Conservation (phyloP, 2,797 vertebrate species). For the Octomys mimax region DNA sequence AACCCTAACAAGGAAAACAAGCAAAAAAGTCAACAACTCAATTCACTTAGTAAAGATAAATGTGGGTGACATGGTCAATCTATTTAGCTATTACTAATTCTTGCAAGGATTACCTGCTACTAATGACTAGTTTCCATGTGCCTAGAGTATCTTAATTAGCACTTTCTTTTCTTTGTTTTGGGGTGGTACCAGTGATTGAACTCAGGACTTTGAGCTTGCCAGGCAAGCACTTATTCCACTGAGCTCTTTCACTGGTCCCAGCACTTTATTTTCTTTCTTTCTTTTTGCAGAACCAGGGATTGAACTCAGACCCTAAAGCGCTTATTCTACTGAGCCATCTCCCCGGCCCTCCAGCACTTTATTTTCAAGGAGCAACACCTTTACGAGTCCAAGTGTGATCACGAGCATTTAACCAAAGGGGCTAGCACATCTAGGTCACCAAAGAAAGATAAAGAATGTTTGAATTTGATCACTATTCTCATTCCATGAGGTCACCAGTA, state of each 20-base stretch:
- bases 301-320: too few relatives aligned
- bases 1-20: constrained; percentile 48
- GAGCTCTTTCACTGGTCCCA: neutral
- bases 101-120: neutral
- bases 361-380: neutral
- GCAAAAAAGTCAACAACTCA: neutral
- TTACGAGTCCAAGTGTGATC: neutral
- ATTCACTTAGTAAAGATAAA: constrained; percentile 44
- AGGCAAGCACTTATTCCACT: too few relatives aligned
- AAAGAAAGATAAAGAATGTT: neutral
- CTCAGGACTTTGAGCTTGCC: too few relatives aligned
- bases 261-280: neutral
- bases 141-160: neutral
- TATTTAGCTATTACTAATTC: constrained; percentile 1
- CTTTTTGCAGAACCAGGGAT: too few relatives aligned
- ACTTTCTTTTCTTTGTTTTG: neutral
- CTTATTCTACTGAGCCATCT: too few relatives aligned
- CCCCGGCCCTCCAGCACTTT: neutral
- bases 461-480: neutral
- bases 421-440: neutral
- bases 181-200: too few relatives aligned
- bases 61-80: neutral
- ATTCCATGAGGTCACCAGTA: neutral
- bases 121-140: neutral
- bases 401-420: neutral